Conservation (phyloP, 2,113 vertebrate species). For the Forbesichthys papilliferus region DNA sequence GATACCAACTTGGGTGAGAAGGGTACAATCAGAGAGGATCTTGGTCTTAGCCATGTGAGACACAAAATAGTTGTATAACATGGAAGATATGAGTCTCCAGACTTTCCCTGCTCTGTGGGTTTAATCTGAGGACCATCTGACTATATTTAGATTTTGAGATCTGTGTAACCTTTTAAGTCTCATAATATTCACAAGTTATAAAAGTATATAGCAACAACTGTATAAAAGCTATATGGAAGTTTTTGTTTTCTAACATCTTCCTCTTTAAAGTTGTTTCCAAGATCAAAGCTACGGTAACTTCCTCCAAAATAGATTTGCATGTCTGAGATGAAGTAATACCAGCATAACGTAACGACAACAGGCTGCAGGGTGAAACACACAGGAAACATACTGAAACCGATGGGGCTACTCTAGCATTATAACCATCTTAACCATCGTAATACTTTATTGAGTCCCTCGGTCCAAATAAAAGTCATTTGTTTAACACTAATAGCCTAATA, state of each 20-base stretch:
- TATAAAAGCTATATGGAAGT: background rate
- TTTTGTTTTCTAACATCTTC: constrained; percentile 7
- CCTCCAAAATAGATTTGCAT: constrained; percentile 54
- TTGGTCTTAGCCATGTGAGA: constrained; percentile 22
- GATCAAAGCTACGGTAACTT: background rate
- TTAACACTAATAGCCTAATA: no score
- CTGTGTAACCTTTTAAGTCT: no score
- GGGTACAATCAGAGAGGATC: background rate
- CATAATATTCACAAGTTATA: no score
- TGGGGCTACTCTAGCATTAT: no score
- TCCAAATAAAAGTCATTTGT: no score
- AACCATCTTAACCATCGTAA: no score
- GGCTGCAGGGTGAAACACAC: no score
- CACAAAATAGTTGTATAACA: constrained; percentile 16
- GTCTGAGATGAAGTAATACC: constrained; percentile 20
- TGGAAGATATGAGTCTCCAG: background rate
- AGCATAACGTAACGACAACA: background rate
- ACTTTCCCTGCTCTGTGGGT: background rate
- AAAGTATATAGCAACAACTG: no score
- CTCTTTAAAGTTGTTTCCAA: background rate
- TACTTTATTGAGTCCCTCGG: no score
- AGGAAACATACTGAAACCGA: no score
- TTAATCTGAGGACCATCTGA: no score
- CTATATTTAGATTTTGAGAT: no score
- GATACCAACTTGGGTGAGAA: background rate